Conservation (phyloP, 2,888 invertebrate species). For the Helobdella robusta region DNA sequence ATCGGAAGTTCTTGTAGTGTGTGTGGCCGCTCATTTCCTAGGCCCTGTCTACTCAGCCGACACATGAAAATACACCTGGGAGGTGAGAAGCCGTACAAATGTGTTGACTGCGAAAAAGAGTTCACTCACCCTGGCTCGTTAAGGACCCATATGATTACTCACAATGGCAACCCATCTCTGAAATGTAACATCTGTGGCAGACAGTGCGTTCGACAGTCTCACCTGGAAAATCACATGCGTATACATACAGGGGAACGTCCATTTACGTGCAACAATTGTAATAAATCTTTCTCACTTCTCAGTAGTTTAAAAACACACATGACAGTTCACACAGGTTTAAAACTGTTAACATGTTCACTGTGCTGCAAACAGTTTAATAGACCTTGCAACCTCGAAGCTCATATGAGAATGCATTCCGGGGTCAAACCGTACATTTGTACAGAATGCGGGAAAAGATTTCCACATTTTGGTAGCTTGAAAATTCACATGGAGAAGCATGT, state of each 20-base stretch:
- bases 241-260: background rate
- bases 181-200: background rate
- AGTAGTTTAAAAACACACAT: slow-evolving; percentile 14
- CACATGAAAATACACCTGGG: background rate
- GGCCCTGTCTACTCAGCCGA: background rate
- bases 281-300: slow-evolving; percentile 14
- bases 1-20: background rate
- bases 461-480: background rate
- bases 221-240: slow-evolving; percentile 7
- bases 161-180: background rate
- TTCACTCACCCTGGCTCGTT: slow-evolving; percentile 4
- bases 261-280: background rate
- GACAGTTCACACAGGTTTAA: background rate
- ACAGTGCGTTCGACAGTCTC: background rate
- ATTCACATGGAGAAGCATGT: slow-evolving; percentile 13
- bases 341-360: background rate
- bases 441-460: slow-evolving; percentile 11
- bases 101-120: background rate
- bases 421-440: slow-evolving; percentile 3
- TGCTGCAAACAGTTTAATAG: background rate
- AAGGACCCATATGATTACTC: slow-evolving; percentile 5
- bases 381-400: slow-evolving; percentile 3
- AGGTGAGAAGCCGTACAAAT: background rate
- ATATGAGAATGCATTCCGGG: slow-evolving; percentile 10
- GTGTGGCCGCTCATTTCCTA: background rate